Conservation (phyloP, 2,888 invertebrate genomes). For the Drosophila longiperda region DNA sequence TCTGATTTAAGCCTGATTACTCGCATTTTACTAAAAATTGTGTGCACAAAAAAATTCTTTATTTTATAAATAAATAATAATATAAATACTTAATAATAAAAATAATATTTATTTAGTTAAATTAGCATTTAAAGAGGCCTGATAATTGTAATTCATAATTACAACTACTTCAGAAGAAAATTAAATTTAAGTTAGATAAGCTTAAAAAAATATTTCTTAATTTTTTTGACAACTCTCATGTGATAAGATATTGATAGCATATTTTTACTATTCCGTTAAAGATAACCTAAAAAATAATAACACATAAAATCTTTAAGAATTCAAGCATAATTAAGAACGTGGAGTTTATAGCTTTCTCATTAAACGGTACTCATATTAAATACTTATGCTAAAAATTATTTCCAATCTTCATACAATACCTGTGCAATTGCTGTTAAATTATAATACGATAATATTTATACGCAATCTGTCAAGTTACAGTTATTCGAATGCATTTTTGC, state of each 20-base stretch:
- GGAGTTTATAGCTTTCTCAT: background rate
- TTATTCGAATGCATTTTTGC: slow-evolving; percentile 55
- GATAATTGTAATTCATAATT: background rate
- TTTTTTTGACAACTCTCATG: background rate
- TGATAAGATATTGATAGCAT: background rate
- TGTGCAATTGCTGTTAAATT: slow-evolving; percentile 26
- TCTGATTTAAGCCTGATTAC: slow-evolving; percentile 8
- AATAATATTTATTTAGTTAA: background rate
- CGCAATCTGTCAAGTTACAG: slow-evolving; percentile 69
- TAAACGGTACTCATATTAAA: background rate
- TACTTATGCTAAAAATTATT: background rate
- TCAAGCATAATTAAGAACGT: background rate
- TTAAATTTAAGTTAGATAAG: background rate
- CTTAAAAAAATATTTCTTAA: no score
- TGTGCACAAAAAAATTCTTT: no score
- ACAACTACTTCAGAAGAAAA: background rate
- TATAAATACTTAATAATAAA: no score
- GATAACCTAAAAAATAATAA: background rate
- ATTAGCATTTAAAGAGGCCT: background rate
- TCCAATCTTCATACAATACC: background rate
- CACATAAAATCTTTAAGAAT: background rate
- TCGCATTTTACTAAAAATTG: background rate
- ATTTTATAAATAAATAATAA: no score
- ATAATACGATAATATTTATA: slow-evolving; percentile 59
- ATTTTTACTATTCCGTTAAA: background rate